Base-by-base conservation (phyloP, 2,888 invertebrate species). In the Cephonodes hylas region DNA sequence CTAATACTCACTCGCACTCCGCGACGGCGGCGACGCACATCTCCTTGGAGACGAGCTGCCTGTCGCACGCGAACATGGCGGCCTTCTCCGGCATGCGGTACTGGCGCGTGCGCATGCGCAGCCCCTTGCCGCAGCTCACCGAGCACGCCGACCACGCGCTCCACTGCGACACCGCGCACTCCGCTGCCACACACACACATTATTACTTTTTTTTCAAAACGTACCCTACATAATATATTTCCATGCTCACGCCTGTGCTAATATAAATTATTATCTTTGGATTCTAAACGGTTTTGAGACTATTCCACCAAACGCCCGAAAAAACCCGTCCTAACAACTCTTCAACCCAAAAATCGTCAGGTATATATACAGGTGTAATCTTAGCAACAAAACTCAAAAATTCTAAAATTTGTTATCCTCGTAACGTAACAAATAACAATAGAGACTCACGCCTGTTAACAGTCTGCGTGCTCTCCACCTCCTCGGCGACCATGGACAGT, bases 121-220 rank as follows among this genome's bases (percentile, higher is more conserved):
- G 93, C 25, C 98, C 98, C 90, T 96, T 96, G 63, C 98, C 98
- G 87, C 98, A 99, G 31, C 95, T 94, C 42, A 96, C 97, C 4
- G 97, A 96, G 83, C 98, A 98, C 18, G 94, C 91, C 27, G 95
- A 95, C 97, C 97, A 98, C 8, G 91, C 75, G 4, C 94, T 93
- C 94, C 97, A 98, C 20, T 94, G 94, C 0, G 94, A 92, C 23
- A 96, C 96, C 2, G 92, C 95, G 83, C 98, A 99, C 83, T 97
- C 97, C 75, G 95, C 97, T 97, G 79, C 10, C n/a, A 0, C 23
- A 45, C 15, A 8, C 13, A 46, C n/a, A 15, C 20, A 7, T 20
- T 27, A 2, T 15, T 2, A 6, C n/a, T 4, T 25, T 23, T n/a
- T n/a, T n/a, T n/a, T n/a, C n/a, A n/a, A n/a, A n/a, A n/a, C n/a